Evolutionary conservation across 2,888 invertebrate species (phyloP).

Genomic region (Drosophila mettleri): DNA sequence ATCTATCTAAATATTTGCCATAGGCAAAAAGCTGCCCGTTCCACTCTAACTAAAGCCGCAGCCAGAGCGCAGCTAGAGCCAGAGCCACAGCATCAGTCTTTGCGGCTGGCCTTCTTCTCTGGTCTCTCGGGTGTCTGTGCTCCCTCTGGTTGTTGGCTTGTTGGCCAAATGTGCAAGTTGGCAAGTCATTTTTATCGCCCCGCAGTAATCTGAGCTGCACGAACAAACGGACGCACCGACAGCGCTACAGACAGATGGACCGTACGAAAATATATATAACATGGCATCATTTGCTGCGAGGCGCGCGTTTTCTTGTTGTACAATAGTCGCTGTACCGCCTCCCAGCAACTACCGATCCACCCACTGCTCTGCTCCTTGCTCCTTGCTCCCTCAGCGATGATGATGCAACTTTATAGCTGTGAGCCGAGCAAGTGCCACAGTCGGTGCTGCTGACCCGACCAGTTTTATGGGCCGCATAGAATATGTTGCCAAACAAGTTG

Average conservation of each 20-base stretch:
- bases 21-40: conserved; percentile 53
- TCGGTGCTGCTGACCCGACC: conserved; percentile 65
- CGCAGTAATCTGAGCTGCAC: conserved; percentile 79
- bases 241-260: conserved; percentile 33
- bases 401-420: conserved; percentile 65
- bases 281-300: conserved; percentile 77
- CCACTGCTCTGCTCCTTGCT: conserved; percentile 2
- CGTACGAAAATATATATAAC: conserved; percentile 70
- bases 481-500: conserved; percentile 75
- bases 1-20: conserved; percentile 80
- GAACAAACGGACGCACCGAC: conserved; percentile 64
- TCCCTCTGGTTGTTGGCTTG: background rate
- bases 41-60: conserved; percentile 19
- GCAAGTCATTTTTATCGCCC: conserved; percentile 79
- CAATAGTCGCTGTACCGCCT: conserved; percentile 52
- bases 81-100: conserved; percentile 18
- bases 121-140: conserved; percentile 3
- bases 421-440: conserved; percentile 50
- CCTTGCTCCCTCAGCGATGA: conserved; percentile 34
- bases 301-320: conserved; percentile 78
- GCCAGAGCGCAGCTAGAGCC: conserved; percentile 18
- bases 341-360: background rate
- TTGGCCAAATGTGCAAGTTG: conserved; percentile 80
- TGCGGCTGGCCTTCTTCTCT: conserved; percentile 14
- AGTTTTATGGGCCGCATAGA: conserved; percentile 61